Conservation (phyloP, 2,113 vertebrate genomes). For the Chlorodrepanis virens region DNA sequence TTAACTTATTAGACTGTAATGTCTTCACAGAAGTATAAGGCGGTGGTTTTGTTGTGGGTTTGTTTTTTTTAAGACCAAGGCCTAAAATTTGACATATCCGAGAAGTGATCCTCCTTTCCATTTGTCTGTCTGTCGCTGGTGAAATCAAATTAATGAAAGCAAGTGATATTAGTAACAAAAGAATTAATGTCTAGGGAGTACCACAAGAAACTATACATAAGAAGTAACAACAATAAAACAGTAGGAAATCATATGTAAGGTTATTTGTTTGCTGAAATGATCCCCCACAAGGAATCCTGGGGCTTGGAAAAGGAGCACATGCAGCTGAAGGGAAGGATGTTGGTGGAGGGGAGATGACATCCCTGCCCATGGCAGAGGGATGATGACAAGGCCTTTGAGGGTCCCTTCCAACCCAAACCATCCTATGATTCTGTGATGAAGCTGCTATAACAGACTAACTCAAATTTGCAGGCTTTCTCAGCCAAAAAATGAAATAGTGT, state of each 20-base stretch:
- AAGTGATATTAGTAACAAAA: not conserved
- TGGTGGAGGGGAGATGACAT: not conserved
- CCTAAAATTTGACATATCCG: not conserved
- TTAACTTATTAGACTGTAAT: not conserved
- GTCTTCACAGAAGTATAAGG: not conserved
- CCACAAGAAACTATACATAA: not conserved
- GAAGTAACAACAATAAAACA: not conserved
- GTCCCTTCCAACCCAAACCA: not conserved
- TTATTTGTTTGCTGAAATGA: not conserved
- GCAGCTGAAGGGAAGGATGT: not conserved
- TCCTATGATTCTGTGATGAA: not conserved
- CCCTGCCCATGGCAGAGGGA: not conserved
- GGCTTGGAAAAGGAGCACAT: not conserved
- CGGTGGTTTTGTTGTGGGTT: not conserved
- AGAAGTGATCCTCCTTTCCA: not conserved
- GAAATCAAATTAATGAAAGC: slow-evolving; percentile 43
- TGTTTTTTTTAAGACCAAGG: not conserved
- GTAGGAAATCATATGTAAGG: not conserved
- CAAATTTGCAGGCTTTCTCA: not conserved
- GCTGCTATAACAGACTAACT: not conserved
- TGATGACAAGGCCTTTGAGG: not conserved
- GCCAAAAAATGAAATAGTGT: not conserved
- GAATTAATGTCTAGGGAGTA: not conserved
- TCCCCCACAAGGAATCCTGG: not conserved
- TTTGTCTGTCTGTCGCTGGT: not conserved